Base-by-base conservation (phyloP, 1,140 invertebrate species). In the Eriocheir sinensis region DNA sequence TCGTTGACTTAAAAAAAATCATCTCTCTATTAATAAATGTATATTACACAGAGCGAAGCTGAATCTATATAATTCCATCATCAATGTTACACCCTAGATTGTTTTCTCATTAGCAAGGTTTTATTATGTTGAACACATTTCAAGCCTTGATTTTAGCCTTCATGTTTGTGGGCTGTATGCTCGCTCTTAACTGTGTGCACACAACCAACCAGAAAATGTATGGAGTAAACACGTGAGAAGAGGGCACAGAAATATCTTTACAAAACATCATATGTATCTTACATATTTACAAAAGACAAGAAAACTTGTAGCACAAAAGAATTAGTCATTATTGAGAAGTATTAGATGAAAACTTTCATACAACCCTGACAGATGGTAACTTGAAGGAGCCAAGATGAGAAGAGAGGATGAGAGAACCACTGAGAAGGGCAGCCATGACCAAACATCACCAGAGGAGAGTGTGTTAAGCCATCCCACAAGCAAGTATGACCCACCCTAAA, bases 401-500 rank as follows among this genome's bases (percentile, higher is more conserved):
- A 8, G 27, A 90, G 89, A 90, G 32, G 48, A 27, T 90, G 44
- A 44, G 44, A 72, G 36, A 72, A 30, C 34, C 90, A 38, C 27
- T 81, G 40, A 40, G 34, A 9, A n/a, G 79, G 79, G 32, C 90
- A 32, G 38, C 72, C 72, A 21, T 81, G 90, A 48, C 79, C 60
- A 92, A 34, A 92, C 79, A 72, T 60, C 44, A 94, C 83, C 93
- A 80, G 40, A 79, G 34, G 44, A 48, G 34, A 21, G 34, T 86
- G 83, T 81, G 80, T 89, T 94, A 44, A 89, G 86, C 30, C 53
- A 36, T 89, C 93, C 93, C 38, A 93, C 83, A 93, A 93, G 81
- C 91, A 93, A 83, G 79, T 85, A 80, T 92, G 91, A 83, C 80
- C 30, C 88, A 30, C 36, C 80, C 91, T 53, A 32, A 53, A 60